Conservation (phyloP, 2,888 invertebrate genomes). For the Eurytoma californica region DNA sequence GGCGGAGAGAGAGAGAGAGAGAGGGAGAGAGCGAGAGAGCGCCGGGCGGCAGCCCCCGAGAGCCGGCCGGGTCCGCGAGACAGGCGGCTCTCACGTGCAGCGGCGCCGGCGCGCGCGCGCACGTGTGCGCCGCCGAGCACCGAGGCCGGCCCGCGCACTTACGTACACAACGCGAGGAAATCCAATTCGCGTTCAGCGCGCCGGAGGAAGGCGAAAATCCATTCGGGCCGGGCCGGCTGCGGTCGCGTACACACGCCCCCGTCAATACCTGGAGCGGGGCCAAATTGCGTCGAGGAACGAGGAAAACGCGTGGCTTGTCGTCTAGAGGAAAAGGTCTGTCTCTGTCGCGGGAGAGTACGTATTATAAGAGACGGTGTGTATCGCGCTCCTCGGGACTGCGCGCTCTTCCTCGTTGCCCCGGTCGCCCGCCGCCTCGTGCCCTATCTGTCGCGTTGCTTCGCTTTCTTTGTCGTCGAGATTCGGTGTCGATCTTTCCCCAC, state of each 20-base stretch:
- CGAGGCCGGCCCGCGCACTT: not conserved
- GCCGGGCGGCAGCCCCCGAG: not conserved
- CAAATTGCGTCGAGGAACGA: too few species aligned
- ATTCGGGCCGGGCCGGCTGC: not conserved
- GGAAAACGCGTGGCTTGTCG: too few species aligned
- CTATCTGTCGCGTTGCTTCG: too few species aligned
- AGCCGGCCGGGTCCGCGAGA: slow-evolving; percentile 22
- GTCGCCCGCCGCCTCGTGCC: too few species aligned
- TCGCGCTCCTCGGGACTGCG: not conserved
- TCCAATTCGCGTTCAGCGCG: not conserved
- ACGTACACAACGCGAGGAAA: not conserved
- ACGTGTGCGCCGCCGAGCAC: slow-evolving; percentile 1
- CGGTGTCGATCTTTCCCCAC: slow-evolving; percentile 24
- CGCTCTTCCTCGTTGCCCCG: not conserved
- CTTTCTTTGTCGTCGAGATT: not conserved
- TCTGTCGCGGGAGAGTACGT: too few species aligned
- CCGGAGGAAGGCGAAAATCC: not conserved
- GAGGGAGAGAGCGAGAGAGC: not conserved
- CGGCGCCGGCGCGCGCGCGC: not conserved
- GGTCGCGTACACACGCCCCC: too few species aligned
- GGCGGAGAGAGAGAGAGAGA: slow-evolving; percentile 1
- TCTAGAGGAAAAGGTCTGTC: too few species aligned
- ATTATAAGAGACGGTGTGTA: not conserved
- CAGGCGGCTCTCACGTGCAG: slow-evolving; percentile 19
- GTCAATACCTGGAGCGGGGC: too few species aligned